Evolutionary conservation across 2,113 vertebrate species (phyloP).

Genomic region (Chamaetylas fuelleborni): DNA sequence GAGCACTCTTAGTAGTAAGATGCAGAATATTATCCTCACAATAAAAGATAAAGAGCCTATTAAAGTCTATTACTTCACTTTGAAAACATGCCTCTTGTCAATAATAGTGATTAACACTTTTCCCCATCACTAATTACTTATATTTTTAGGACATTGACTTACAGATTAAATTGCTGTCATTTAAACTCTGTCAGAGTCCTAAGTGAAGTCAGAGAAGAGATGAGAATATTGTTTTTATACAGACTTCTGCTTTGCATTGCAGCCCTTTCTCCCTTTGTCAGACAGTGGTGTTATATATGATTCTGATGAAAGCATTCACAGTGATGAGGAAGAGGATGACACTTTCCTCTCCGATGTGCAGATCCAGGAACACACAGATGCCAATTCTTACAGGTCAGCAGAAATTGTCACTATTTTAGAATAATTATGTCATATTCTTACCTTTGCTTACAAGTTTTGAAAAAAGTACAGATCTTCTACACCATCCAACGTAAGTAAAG

Average conservation of each 20-base stretch:
- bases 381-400: constrained; percentile 92
- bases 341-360: constrained; percentile 92
- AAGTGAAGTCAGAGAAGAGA: background rate
- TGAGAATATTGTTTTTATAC: background rate
- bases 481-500: background rate
- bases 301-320: constrained; percentile 94
- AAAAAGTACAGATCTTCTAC: background rate
- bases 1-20: background rate
- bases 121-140: background rate
- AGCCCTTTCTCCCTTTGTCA: constrained; percentile 95
- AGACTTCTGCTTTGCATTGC: constrained; percentile 64
- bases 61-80: background rate
- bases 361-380: constrained; percentile 92
- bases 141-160: background rate
- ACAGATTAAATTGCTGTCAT: background rate
- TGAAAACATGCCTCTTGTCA: background rate
- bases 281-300: constrained; percentile 92
- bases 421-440: background rate
- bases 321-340: constrained; percentile 90
- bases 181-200: background rate
- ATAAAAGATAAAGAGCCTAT: background rate
- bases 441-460: background rate
- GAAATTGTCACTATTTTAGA: background rate
- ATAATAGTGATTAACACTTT: background rate
- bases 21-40: background rate